Evolutionary conservation across 2,797 vertebrate genomes (phyloP).

Genomic region (Poeciliopsis infans): DNA sequence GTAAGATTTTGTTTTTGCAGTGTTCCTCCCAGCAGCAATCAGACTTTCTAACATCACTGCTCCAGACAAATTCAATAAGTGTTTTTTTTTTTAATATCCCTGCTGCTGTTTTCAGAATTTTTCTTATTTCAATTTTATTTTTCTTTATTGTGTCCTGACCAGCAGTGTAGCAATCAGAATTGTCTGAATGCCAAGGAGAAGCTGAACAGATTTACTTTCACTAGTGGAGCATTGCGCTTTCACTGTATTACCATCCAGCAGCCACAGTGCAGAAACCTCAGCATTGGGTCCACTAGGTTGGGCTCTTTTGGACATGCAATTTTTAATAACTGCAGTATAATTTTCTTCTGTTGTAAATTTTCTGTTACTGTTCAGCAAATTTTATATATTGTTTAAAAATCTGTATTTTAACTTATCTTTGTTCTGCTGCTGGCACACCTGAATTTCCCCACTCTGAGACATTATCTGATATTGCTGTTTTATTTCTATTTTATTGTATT

Average conservation of each 20-base stretch:
- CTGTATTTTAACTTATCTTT: background rate
- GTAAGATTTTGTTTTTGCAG: too few species aligned
- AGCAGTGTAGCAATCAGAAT: background rate
- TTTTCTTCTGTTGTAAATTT: too few species aligned
- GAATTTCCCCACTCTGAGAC: background rate
- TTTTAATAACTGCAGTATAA: too few species aligned
- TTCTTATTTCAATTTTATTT: background rate
- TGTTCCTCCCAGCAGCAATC: background rate
- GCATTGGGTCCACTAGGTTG: background rate
- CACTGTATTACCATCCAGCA: background rate
- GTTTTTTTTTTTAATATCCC: background rate
- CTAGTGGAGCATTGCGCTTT: background rate
- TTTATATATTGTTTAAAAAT: background rate
- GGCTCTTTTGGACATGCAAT: too few species aligned
- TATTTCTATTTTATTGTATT: background rate
- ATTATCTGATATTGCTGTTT: background rate
- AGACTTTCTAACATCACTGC: background rate
- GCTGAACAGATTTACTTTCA: background rate
- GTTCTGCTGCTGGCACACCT: background rate
- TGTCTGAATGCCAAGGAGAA: background rate
- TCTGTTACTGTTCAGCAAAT: too few species aligned
- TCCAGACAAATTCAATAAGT: background rate
- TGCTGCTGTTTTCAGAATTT: background rate
- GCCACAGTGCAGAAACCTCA: background rate
- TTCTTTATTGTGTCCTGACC: background rate